Conservation (phyloP, 2,797 vertebrate genomes). For the Adrianichthys oophorus region DNA sequence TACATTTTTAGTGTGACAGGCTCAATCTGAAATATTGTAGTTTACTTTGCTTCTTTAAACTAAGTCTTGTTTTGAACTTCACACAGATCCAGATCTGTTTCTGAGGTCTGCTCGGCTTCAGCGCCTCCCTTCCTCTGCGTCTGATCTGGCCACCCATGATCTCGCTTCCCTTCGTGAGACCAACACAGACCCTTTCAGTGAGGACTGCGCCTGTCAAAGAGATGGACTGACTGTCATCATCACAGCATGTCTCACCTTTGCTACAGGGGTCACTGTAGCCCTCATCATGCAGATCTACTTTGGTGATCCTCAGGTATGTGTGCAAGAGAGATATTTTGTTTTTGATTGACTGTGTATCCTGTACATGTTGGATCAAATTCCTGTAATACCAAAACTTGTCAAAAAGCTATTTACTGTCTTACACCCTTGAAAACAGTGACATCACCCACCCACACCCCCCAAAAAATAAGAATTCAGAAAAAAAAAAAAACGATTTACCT, state of each 20-base stretch:
- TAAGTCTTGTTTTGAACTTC: background rate
- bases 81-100: slow-evolving; percentile 91
- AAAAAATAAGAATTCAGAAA: too few species aligned
- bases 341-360: too few species aligned
- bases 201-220: slow-evolving; percentile 90
- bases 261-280: slow-evolving; percentile 91
- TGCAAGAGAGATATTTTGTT: slow-evolving; percentile 7
- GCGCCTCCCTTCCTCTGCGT: slow-evolving; percentile 92
- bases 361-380: too few species aligned
- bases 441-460: too few species aligned
- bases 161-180: slow-evolving; percentile 90
- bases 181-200: slow-evolving; percentile 85
- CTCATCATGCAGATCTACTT: slow-evolving; percentile 98
- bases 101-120: slow-evolving; percentile 93
- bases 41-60: background rate
- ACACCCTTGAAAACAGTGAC: too few species aligned
- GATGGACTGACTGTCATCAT: slow-evolving; percentile 96
- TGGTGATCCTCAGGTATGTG: slow-evolving; percentile 87
- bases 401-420: too few species aligned
- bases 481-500: too few species aligned
- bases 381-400: too few species aligned
- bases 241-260: slow-evolving; percentile 95
- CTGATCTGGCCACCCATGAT: slow-evolving; percentile 91
- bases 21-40: background rate
- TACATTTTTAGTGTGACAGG: background rate